Base-by-base conservation (phyloP, 2,888 invertebrate genomes). In the Acronicta alni region DNA sequence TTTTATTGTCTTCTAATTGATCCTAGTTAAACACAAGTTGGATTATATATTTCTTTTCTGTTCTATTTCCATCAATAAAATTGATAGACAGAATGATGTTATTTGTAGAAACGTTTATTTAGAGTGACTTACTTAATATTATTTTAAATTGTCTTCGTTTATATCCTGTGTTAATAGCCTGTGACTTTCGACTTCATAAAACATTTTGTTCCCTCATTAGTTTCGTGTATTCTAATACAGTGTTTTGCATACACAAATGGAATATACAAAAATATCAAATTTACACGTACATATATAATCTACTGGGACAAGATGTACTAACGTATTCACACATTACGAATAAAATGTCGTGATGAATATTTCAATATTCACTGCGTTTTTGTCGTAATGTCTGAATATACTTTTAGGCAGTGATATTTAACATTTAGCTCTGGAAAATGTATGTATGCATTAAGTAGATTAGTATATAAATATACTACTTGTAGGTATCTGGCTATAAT, bases 261-360 rank as follows among this genome's bases (percentile, higher is more conserved):
- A 68, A 57, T 72, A 66, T 68, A 75, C 45, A 75, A 75, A 77
- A 75, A 75, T 75, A 75, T 75, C 41, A 75, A 75, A 75, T 77
- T 57, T 68, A 65, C 61, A 62, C 56, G 17, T 62, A 58, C 18
- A 47, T 38, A 32, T 60, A 26, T 47, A 51, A 54, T 49, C 60
- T 75, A 75, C 72, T 72, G 68, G 72, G 75, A 72, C 30, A 75
- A 57, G 17, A 57, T 49, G 30, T 69, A 67, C 51, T 42, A 59
- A 48, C 26, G 43, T 35, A 43, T 55, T 17, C 26, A 56, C 30
- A 54, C 26, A 37, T 41, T 41, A 43, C 64, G 55, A 57, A 43
- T 43, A 15, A 47, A 64, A 68, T 45, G 42, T 38, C 41, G 16
- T 9, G 18, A 7, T 16, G 4, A 68, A 63, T 75, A 56, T 1